Evolutionary conservation across 2,888 invertebrate species (phyloP).

Genomic region (Fragum fragum): DNA sequence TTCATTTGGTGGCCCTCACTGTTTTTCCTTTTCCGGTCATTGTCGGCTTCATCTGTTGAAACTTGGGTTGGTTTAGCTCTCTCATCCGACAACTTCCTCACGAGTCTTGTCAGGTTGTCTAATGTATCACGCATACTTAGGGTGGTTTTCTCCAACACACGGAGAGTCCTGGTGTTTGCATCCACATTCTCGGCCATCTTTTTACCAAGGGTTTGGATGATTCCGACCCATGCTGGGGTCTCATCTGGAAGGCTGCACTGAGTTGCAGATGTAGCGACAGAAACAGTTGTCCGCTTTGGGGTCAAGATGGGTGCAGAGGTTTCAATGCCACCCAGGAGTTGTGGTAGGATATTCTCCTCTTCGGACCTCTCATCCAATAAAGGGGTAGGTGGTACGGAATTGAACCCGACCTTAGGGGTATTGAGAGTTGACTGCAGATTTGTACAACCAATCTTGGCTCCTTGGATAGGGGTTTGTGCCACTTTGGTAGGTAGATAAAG

Average conservation of each 20-base stretch:
- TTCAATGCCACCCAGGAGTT: neutral
- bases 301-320: neutral
- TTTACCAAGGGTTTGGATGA: neutral
- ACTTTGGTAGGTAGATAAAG: neutral
- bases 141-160: slow-evolving; percentile 7
- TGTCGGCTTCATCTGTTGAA: neutral
- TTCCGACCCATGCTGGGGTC: neutral
- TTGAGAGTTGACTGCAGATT: neutral
- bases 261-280: neutral
- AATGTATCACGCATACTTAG: neutral
- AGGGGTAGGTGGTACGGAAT: neutral
- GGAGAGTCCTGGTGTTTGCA: neutral
- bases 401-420: neutral
- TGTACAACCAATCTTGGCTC: neutral
- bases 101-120: slow-evolving; percentile 2
- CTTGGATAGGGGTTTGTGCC: neutral
- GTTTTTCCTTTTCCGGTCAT: neutral
- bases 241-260: neutral
- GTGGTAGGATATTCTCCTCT: slow-evolving; percentile 10
- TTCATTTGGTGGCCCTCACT: neutral
- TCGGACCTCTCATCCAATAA: neutral
- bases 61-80: neutral
- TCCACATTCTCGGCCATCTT: neutral
- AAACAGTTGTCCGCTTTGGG: neutral
- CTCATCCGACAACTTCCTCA: slow-evolving; percentile 10